These are phyloP conservation scores for Neosilurus mollespiculum DNA, from an alignment of 2,797 vertebrate species.

Conservation along the genomic window DNA sequence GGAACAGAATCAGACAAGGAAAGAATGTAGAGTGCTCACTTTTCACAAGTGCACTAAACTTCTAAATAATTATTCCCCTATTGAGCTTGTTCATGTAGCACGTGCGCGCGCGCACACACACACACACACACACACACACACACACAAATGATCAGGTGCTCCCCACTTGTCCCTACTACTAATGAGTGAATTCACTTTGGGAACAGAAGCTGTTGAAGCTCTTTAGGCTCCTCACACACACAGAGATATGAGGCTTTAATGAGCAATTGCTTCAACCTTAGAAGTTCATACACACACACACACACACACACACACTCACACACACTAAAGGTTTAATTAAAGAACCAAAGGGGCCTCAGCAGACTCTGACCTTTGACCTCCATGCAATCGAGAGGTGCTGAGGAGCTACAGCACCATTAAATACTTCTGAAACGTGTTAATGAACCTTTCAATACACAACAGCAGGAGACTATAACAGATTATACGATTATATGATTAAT, in stretches of 20 bases:
- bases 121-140: no score
- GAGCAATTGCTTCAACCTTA: background rate
- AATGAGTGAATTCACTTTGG: conserved; percentile 1
- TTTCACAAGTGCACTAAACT: no score
- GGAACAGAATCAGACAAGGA: no score
- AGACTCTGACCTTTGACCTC: conserved; percentile 26
- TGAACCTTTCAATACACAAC: background rate
- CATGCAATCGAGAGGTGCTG: conserved; percentile 6
- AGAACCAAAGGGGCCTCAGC: background rate
- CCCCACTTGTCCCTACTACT: conserved; percentile 48
- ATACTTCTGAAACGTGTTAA: conserved; percentile 16
- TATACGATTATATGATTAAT: no score
- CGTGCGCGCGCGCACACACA: no score
- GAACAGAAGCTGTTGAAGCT: conserved; percentile 4
- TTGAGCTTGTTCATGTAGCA: no score
- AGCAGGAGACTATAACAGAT: no score
- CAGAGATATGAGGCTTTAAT: conserved; percentile 9
- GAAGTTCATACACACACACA: conserved; percentile 16
- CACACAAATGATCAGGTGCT: conserved; percentile 64
- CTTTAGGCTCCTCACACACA: conserved; percentile 7
- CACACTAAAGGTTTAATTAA: no score
- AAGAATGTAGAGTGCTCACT: no score
- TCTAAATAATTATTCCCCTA: no score
- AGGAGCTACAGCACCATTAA: conserved; percentile 13
- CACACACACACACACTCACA: no score